Evolutionary conservation across 1,140 invertebrate species (phyloP).

Genomic region (Caenorhabditis inopinata): DNA sequence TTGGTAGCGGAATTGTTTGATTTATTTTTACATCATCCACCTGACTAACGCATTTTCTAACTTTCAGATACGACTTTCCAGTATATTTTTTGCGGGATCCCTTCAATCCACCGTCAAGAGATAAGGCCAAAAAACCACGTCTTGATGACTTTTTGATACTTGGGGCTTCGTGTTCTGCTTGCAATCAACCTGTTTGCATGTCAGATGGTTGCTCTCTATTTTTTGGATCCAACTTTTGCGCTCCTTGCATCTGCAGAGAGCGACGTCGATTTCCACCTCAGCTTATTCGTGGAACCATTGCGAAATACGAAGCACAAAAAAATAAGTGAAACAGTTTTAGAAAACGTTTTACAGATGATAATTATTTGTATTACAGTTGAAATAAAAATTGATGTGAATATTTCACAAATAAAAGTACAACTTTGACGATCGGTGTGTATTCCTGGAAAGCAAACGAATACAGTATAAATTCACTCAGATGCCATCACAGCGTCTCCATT

Average conservation of each 20-base stretch:
- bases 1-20: no score
- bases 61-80: constrained; percentile 3
- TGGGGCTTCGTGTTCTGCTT: not conserved
- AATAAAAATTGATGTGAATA: no score
- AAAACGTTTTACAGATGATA: no score
- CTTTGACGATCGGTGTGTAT: no score
- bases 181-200: constrained; percentile 14
- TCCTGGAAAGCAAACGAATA: no score
- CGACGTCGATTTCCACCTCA: not conserved
- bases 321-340: no score
- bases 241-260: not conserved
- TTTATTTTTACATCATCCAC: no score
- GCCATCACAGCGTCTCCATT: not conserved
- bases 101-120: not conserved
- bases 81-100: constrained; percentile 22
- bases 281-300: not conserved
- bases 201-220: not conserved
- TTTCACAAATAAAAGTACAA: no score
- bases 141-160: constrained; percentile 5
- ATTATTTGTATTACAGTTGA: no score
- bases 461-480: not conserved
- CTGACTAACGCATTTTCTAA: no score
- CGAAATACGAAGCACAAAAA: constrained; percentile 5
- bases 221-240: not conserved
- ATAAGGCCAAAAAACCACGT: not conserved